Percentiles rank a stretch among this genome's conserved stretches.
These are phyloP conservation scores for Ephestia elutella DNA, from an alignment of 1,140 invertebrate species.

Conservation along the genomic window DNA sequence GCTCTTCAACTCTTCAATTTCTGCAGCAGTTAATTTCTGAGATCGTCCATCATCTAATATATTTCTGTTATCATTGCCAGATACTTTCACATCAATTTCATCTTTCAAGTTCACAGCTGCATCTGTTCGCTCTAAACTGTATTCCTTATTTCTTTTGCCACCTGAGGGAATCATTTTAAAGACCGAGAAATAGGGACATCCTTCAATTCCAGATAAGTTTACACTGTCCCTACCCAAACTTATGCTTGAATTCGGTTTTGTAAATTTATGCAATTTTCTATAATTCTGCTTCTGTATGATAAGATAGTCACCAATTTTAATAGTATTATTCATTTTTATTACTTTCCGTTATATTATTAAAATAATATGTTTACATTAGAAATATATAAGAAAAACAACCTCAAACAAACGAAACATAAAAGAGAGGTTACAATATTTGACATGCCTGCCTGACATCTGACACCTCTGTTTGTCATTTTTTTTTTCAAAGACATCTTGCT, in stretches of 20 bases:
- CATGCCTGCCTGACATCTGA: no score
- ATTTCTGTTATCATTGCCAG: conserved; percentile 88
- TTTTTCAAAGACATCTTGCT: no score
- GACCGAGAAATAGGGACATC: conserved; percentile 83
- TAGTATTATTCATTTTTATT: conserved; percentile 34
- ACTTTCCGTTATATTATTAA: neutral
- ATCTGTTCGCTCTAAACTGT: conserved; percentile 74
- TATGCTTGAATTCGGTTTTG: conserved; percentile 75
- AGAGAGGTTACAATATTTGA: no score
- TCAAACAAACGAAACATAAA: no score
- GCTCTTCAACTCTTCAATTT: conserved; percentile 86
- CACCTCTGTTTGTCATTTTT: no score
- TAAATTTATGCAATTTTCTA: conserved; percentile 84
- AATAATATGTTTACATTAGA: neutral
- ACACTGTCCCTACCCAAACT: conserved; percentile 83
- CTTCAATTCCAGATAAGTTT: conserved; percentile 80
- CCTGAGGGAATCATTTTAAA: conserved; percentile 84
- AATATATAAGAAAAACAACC: neutral
- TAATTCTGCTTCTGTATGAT: conserved; percentile 84
- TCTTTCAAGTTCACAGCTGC: conserved; percentile 73
- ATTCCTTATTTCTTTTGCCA: conserved; percentile 74
- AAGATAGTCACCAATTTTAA: conserved; percentile 79
- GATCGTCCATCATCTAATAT: conserved; percentile 90
- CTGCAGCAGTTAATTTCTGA: conserved; percentile 87
- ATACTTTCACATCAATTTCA: conserved; percentile 73